Conservation (phyloP, 2,888 invertebrate species). For the Coenonympha glycerion region DNA sequence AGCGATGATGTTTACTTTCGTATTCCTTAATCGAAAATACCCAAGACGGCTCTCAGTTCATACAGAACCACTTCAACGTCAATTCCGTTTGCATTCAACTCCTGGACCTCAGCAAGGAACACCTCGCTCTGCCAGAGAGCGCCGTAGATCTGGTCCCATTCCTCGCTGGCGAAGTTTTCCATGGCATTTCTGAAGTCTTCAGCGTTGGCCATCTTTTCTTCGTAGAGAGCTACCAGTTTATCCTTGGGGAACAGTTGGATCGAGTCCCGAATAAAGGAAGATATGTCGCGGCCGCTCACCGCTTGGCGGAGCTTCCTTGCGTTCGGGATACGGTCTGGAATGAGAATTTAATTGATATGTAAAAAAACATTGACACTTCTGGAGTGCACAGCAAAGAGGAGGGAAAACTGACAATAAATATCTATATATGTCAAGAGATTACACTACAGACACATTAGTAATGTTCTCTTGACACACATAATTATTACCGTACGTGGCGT, state of each 20-base stretch:
- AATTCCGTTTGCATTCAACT: conserved; percentile 47
- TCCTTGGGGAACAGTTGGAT: conserved; percentile 32
- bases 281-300: conserved; percentile 28
- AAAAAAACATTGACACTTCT: too few species aligned
- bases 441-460: too few species aligned
- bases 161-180: conserved; percentile 48
- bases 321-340: conserved; percentile 10
- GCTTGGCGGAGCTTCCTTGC: conserved; percentile 21
- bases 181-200: conserved; percentile 50
- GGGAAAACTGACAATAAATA: too few species aligned
- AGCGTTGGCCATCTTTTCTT: conserved; percentile 51
- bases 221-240: conserved; percentile 48
- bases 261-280: conserved; percentile 27
- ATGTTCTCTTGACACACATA: too few species aligned
- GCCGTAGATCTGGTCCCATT: conserved; percentile 42
- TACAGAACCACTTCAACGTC: conserved; percentile 23
- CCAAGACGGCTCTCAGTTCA: conserved; percentile 26
- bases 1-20: not conserved
- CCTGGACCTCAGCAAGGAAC: conserved; percentile 46
- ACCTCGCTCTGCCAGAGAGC: conserved; percentile 48
- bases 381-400: too few species aligned
- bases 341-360: too few species aligned
- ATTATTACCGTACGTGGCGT: too few species aligned
- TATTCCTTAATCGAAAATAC: conserved; percentile 15
- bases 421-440: too few species aligned